Base-by-base conservation (phyloP, 2,113 vertebrate genomes). In the Papio anubis region DNA sequence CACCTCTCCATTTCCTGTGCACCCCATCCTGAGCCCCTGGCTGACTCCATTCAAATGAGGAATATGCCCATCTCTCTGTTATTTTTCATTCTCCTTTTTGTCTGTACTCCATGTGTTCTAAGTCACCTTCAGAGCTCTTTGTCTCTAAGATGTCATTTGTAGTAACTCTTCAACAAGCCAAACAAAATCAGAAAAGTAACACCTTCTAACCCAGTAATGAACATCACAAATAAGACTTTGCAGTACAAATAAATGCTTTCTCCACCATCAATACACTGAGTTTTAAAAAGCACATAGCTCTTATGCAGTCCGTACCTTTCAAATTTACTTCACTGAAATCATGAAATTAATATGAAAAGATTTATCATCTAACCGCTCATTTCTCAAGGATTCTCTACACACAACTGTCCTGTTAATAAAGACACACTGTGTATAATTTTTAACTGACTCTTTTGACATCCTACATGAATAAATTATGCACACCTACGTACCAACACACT, bases 171-270 rank as follows among this genome's bases (percentile, higher is more conserved):
- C 66, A 85, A 86, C 84, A 82, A 88, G 38, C 23, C 59, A 92
- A 95, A 90, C 38, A n/a, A 90, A 97, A 73, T 8, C 45, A 94
- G 43, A 90, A 68, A 96, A 92, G 79, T 73, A 95, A 79, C 32
- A 84, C 11, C 20, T 70, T 94, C 27, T 83, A 88, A 85, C 4
- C 55, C 6, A 87, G 38, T 50, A 89, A 80, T 79, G 16, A 83
- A 83, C 21, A 88, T 52, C 52, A 93, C 40, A 93, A 92, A 55
- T 85, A 61, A 84, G 35, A 91, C 32, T 80, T 75, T 20, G 68
- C 13, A 72, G 43, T 85, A 94, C 18, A 96, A 91, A 89, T 45
- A 76, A 76, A 80, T 61, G 2, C 40, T 12, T 89, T 88, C 27
- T 81, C 12, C 55, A 90, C 6, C 23, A 85, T 72, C 21, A 81